These are phyloP conservation scores for Fistularia commersonii DNA, from an alignment of 2,797 vertebrate genomes.

Conservation along the genomic window DNA sequence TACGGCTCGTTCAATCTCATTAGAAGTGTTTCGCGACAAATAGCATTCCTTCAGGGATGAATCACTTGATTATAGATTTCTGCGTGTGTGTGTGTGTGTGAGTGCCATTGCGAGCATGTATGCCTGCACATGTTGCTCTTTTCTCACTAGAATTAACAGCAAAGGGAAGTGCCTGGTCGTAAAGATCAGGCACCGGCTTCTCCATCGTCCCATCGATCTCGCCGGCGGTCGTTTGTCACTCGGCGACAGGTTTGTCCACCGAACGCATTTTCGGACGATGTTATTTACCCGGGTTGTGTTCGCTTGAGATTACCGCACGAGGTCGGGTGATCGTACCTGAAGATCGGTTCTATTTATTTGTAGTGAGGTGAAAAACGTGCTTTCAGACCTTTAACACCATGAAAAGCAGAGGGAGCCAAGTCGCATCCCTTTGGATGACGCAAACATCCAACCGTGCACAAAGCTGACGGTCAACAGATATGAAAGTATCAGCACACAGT, in stretches of 20 bases:
- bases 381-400: too few relatives aligned
- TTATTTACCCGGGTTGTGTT: constrained; percentile 44
- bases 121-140: constrained; percentile 23
- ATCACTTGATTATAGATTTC: constrained; percentile 52
- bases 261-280: constrained; percentile 49
- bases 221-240: constrained; percentile 48
- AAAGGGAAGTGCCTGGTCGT: constrained; percentile 36
- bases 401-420: too few relatives aligned
- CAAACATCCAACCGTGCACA: too few relatives aligned
- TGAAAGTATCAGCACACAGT: too few relatives aligned
- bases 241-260: constrained; percentile 44
- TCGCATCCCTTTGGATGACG: too few relatives aligned
- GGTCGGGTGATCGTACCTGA: too few relatives aligned
- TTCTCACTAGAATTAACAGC: constrained; percentile 43
- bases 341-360: too few relatives aligned
- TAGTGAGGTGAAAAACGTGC: too few relatives aligned
- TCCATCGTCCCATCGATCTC: constrained; percentile 56
- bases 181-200: constrained; percentile 43
- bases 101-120: constrained; percentile 29
- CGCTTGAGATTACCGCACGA: constrained; percentile 21
- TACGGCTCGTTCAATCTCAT: constrained; percentile 41
- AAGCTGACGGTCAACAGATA: too few relatives aligned
- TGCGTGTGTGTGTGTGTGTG: constrained; percentile 7
- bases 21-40: constrained; percentile 49
- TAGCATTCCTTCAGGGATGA: constrained; percentile 40